Evolutionary conservation across 2,888 invertebrate species (phyloP).

Genomic region (Piscicola geometra): DNA sequence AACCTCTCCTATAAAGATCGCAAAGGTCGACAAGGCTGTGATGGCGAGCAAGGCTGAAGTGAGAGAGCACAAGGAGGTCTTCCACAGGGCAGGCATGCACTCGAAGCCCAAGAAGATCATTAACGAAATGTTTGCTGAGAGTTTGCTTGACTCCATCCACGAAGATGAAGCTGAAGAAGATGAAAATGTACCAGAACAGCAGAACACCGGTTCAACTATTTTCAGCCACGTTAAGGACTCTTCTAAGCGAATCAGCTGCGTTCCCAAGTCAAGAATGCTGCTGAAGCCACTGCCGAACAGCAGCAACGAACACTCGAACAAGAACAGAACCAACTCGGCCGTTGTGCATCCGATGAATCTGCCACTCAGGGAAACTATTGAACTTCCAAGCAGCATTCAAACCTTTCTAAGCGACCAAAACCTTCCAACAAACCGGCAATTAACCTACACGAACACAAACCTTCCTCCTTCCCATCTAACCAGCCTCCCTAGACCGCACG

Average conservation of each 20-base stretch:
- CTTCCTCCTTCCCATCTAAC: slow-evolving; percentile 13
- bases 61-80: slow-evolving; percentile 39
- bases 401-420: no score
- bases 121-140: slow-evolving; percentile 26
- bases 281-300: not conserved
- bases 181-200: slow-evolving; percentile 38
- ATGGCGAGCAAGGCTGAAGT: slow-evolving; percentile 41
- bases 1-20: slow-evolving; percentile 39
- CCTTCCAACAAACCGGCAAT: not conserved
- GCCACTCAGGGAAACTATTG: no score
- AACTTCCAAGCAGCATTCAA: no score
- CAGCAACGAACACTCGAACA: not conserved
- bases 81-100: slow-evolving; percentile 36
- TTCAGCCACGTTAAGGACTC: not conserved
- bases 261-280: no score
- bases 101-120: slow-evolving; percentile 25
- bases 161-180: slow-evolving; percentile 39
- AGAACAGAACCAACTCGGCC: not conserved
- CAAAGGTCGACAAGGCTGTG: slow-evolving; percentile 40
- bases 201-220: not conserved
- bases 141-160: slow-evolving; percentile 39
- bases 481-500: slow-evolving; percentile 21
- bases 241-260: no score
- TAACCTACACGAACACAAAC: slow-evolving; percentile 25
- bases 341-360: not conserved